Evolutionary conservation across 2,113 vertebrate species (phyloP).

Genomic region (Megatriorchis doriae): DNA sequence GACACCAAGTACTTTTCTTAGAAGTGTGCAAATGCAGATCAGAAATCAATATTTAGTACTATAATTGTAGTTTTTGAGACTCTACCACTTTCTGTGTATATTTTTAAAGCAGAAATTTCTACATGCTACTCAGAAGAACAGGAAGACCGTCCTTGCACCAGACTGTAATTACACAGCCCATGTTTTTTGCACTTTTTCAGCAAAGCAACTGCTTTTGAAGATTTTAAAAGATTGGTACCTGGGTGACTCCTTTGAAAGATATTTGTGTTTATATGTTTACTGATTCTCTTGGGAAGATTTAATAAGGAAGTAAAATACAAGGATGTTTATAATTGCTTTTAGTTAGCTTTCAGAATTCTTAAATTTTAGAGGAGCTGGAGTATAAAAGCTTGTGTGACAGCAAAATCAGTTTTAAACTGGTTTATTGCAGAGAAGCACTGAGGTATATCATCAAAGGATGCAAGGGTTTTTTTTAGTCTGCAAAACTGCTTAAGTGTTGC

Average conservation of each 20-base stretch:
- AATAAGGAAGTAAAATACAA: neutral
- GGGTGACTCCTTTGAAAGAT: neutral
- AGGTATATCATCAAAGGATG: neutral
- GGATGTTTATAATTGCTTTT: neutral
- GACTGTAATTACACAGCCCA: neutral
- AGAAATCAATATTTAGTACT: neutral
- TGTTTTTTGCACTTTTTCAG: neutral
- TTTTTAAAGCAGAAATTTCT: neutral
- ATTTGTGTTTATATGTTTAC: neutral
- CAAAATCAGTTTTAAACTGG: neutral
- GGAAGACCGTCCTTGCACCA: neutral
- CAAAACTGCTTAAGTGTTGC: constrained; percentile 16
- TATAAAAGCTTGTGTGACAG: neutral
- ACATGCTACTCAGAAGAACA: neutral
- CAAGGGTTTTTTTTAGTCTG: neutral
- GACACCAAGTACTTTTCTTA: neutral
- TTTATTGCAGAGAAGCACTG: neutral
- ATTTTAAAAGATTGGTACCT: neutral
- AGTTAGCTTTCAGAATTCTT: neutral
- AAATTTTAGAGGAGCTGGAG: neutral
- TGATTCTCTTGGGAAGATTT: neutral
- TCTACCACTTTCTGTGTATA: neutral
- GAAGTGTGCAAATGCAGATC: neutral
- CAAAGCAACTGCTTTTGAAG: neutral
- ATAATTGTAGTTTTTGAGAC: neutral